Base-by-base conservation (phyloP, 2,888 invertebrate species). In the Drosophila hawaiiensis region DNA sequence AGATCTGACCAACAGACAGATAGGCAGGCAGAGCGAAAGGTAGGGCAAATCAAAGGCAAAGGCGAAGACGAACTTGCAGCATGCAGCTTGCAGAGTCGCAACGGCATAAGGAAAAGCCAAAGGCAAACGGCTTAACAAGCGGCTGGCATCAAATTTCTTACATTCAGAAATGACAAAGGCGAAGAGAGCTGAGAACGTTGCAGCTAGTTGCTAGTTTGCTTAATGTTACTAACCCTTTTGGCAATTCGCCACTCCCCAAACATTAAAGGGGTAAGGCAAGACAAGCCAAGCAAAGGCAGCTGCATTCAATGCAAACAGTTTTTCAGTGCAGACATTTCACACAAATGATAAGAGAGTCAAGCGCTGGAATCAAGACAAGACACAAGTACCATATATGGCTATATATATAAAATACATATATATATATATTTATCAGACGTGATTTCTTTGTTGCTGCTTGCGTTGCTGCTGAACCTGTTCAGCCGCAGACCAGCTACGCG, bases 71-170 rank as follows among this genome's bases (percentile, higher is more conserved):
- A 39, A 54, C 54, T 29, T 63, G 39, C 43, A 72, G 29, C 22
- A 25, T 69, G 43, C 67, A 73, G 59, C 52, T 43, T 43, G 66
- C 69, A 71, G 39, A 28, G 5, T n/a, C 28, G 62, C 61, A 76
- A 47, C 41, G 39, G 68, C 58, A 63, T 69, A 76, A 53, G 72
- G 52, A 67, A 76, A 72, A 76, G 59, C 71, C 61, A 67, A 71
- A 61, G 76, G 71, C 66, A 63, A 82, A 69, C 73, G 62, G 80
- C 80, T 82, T 85, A 85, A 88, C 88, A 87, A 88, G 82, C 88
- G 88, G 78, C 86, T 84, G 84, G 85, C 84, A 88, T 87, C 80
- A 87, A 88, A 88, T 87, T 88, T 86, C 88, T 78, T 85, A 83
- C 84, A 85, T 88, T 88, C 73, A 71, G 71, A 75, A 86, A 85